phyloP scores from a whole-genome alignment of 2,797 vertebrate species.

The Hydrocynus forskahlii region DNA sequence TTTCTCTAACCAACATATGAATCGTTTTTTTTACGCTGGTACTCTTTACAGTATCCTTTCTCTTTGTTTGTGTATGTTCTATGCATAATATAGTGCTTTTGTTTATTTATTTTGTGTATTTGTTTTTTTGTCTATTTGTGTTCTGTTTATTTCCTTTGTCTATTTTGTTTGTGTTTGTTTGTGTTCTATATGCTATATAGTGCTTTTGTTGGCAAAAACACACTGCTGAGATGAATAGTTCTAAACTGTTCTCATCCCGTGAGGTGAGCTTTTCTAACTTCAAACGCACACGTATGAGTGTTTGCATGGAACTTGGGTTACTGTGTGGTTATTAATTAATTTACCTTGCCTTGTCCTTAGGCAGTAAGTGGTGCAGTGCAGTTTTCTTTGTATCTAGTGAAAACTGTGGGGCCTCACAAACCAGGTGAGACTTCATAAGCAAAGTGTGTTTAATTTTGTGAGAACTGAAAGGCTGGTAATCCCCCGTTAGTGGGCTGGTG shows the following conservation, averaged over 20 bases:
- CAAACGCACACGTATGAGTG: background rate
- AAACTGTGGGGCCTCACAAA: conserved; percentile 90
- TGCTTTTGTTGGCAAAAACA: too few species aligned
- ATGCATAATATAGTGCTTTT: too few species aligned
- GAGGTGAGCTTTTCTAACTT: background rate
- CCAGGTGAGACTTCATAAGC: conserved; percentile 76
- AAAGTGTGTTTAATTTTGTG: conserved; percentile 44
- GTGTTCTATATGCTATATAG: too few species aligned
- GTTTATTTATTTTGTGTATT: too few species aligned
- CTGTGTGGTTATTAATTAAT: conserved; percentile 30
- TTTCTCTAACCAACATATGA: background rate
- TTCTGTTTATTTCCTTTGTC: too few species aligned
- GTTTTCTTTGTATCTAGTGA: conserved; percentile 92
- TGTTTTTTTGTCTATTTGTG: too few species aligned
- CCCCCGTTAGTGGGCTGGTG: conserved; percentile 37
- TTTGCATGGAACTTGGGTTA: background rate
- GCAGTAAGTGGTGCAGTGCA: conserved; percentile 83
- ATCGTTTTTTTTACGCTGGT: background rate
- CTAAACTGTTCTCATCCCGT: too few species aligned
- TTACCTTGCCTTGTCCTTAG: conserved; percentile 71
- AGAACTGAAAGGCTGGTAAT: conserved; percentile 29
- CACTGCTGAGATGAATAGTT: too few species aligned
- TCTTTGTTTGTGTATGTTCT: too few species aligned
- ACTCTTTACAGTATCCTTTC: too few species aligned
- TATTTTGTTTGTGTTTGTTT: too few species aligned